phyloP scores from a whole-genome alignment of 1,140 invertebrate species.

The Acyrthosiphon pisum region DNA sequence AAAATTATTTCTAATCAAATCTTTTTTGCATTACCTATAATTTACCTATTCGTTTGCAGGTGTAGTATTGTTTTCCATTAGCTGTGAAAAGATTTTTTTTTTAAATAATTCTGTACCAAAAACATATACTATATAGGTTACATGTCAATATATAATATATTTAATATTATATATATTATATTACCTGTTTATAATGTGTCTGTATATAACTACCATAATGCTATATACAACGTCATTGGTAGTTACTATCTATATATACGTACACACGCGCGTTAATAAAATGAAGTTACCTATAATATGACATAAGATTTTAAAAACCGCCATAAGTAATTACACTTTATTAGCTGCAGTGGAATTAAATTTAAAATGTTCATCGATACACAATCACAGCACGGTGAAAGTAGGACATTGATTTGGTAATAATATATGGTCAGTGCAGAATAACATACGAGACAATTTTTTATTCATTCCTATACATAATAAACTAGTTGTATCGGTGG shows the following conservation, averaged over 20 bases:
- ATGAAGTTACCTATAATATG: neutral
- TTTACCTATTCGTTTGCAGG: neutral
- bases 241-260: neutral
- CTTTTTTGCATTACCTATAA: neutral
- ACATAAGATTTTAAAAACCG: slow-evolving; percentile 24
- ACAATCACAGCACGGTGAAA: slow-evolving; percentile 45
- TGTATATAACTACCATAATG: neutral
- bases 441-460: slow-evolving; percentile 53
- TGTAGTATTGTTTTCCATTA: neutral
- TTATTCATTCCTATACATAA: slow-evolving; percentile 26
- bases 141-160: neutral
- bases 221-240: neutral
- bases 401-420: slow-evolving; percentile 56
- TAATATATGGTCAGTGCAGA: slow-evolving; percentile 43
- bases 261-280: neutral
- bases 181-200: neutral
- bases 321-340: slow-evolving; percentile 46
- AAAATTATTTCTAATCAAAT: neutral
- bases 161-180: neutral
- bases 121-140: neutral
- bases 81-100: neutral
- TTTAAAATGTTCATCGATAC: slow-evolving; percentile 39
- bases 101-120: neutral
- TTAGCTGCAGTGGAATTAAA: slow-evolving; percentile 25
- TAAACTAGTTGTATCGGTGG: slow-evolving; percentile 39